Conservation (phyloP, 1,140 invertebrate genomes). For the Piezodorus guildinii region DNA sequence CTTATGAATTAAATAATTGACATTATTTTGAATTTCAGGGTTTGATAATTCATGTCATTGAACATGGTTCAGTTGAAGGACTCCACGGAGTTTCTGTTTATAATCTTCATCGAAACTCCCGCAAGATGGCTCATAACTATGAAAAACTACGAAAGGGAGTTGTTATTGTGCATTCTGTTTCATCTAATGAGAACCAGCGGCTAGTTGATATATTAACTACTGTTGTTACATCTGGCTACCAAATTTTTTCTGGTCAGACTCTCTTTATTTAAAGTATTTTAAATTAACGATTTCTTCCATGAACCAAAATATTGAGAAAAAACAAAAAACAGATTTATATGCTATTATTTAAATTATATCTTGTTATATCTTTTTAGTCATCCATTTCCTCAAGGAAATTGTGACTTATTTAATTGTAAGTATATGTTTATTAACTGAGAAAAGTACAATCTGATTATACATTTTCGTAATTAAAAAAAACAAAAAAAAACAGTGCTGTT, state of each 20-base stretch:
- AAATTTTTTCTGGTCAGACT: slow-evolving; percentile 29
- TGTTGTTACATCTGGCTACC: slow-evolving; percentile 26
- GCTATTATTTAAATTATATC: too few relatives aligned
- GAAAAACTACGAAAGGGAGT: slow-evolving; percentile 30
- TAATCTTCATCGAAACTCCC: slow-evolving; percentile 26
- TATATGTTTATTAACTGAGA: too few relatives aligned
- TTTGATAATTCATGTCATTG: slow-evolving; percentile 29
- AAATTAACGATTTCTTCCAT: too few relatives aligned
- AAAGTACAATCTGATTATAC: too few relatives aligned
- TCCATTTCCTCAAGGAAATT: too few relatives aligned
- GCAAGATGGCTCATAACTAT: slow-evolving; percentile 29
- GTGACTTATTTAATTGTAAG: too few relatives aligned
- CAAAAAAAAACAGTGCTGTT: too few relatives aligned
- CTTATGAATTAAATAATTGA: too few relatives aligned
- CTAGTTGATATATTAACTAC: slow-evolving; percentile 26
- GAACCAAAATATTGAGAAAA: too few relatives aligned
- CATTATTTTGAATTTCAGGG: slow-evolving; percentile 25
- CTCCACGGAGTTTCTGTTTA: slow-evolving; percentile 28
- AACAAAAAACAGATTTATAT: too few relatives aligned
- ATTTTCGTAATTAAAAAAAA: too few relatives aligned
- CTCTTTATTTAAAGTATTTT: slow-evolving; percentile 26
- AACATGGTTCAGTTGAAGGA: slow-evolving; percentile 27
- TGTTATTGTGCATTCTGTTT: slow-evolving; percentile 29
- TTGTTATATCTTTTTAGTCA: too few relatives aligned
- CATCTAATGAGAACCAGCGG: slow-evolving; percentile 23